Conservation (phyloP, 2,113 vertebrate species). For the zebrafish (Danio rerio) region DNA sequence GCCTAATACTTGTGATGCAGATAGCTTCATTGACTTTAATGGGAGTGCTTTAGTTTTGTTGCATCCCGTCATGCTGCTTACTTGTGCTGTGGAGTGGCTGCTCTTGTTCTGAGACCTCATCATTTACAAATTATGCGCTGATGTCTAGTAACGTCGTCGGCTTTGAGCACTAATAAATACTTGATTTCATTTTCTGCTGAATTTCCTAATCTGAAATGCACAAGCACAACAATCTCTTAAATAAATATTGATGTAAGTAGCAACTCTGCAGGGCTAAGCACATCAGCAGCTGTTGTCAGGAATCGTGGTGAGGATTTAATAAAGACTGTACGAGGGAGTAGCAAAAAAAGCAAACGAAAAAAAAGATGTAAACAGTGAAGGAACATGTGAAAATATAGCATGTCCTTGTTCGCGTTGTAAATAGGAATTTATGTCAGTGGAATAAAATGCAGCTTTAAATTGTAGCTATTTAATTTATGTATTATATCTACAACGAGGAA, state of each 20-base stretch:
- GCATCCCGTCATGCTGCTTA: not conserved
- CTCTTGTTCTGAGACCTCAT: not conserved
- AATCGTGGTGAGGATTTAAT: no score
- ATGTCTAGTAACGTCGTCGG: not conserved
- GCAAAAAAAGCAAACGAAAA: no score
- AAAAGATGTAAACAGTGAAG: no score
- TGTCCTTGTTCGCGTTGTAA: no score
- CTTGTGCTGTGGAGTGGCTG: not conserved
- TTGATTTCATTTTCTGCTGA: not conserved
- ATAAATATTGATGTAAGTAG: not conserved
- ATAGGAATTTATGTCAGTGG: no score
- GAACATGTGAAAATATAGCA: no score
- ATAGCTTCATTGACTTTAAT: slow-evolving; percentile 7
- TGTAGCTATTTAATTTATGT: no score
- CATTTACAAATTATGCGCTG: not conserved
- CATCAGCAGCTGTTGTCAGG: no score
- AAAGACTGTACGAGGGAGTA: no score
- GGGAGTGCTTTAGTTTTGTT: not conserved
- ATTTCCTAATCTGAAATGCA: not conserved
- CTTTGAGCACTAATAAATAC: not conserved
- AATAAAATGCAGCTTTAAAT: no score
- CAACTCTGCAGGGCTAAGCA: no score
- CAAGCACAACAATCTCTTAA: not conserved
- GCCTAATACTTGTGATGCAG: not conserved
- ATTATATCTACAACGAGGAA: no score